Percentiles rank a stretch among this genome's conserved stretches.
Evolutionary conservation across 2,888 invertebrate genomes (phyloP).

Genomic region (Tipula vernalis): DNA sequence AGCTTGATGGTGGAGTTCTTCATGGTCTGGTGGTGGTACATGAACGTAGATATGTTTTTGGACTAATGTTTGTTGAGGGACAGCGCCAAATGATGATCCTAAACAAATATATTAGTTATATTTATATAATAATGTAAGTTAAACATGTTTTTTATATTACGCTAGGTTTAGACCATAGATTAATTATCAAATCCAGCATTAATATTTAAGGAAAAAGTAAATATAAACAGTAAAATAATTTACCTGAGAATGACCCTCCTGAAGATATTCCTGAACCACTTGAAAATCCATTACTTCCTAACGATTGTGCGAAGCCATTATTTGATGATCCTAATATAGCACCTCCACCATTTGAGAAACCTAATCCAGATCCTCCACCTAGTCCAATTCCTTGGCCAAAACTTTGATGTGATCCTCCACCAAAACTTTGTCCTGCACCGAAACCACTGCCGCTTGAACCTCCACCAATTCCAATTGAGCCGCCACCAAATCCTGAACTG

Average conservation of each 20-base stretch:
- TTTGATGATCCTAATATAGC: not conserved
- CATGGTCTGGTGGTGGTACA: slow-evolving; percentile 70
- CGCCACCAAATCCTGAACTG: slow-evolving; percentile 26
- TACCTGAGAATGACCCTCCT: not conserved
- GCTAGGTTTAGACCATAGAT: not conserved
- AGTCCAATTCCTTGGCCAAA: slow-evolving; percentile 21
- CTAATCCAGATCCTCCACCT: slow-evolving; percentile 17
- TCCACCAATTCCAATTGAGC: slow-evolving; percentile 26
- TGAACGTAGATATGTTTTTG: slow-evolving; percentile 76
- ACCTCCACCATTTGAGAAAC: slow-evolving; percentile 17
- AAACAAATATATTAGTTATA: not conserved
- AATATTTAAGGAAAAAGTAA: not conserved
- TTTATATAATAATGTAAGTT: not conserved
- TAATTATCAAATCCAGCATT: not conserved
- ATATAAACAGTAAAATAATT: not conserved
- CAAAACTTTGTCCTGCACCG: slow-evolving; percentile 22
- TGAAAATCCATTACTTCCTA: not conserved
- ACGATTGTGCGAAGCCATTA: not conserved
- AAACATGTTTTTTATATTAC: not conserved
- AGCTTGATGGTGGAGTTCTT: slow-evolving; percentile 50
- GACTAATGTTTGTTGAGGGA: slow-evolving; percentile 41
- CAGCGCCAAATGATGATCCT: slow-evolving; percentile 11
- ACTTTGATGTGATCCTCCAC: slow-evolving; percentile 21
- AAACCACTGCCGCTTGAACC: slow-evolving; percentile 20
- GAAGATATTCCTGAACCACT: not conserved